A percentile compares a stretch with the other conserved stretches of the same genome.
Conservation (phyloP, 2,113 vertebrate genomes). For the Helogale parvula region DNA sequence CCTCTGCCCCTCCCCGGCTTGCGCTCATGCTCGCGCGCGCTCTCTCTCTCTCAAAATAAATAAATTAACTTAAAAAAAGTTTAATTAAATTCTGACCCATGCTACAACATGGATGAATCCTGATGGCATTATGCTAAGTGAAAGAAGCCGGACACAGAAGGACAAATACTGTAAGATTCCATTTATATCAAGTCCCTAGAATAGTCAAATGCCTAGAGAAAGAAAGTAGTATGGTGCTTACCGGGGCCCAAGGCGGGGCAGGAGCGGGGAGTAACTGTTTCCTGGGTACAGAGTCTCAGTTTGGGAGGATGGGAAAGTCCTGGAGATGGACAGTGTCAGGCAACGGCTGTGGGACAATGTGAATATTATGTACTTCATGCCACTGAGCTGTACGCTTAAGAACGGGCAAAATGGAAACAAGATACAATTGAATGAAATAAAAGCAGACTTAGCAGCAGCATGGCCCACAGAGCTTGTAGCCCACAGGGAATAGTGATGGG, state of each 20-base stretch:
- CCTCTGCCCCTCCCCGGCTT: too few relatives aligned
- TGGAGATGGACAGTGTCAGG: neutral
- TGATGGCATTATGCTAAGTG: neutral
- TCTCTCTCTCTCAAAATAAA: neutral
- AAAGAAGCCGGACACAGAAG: conserved; percentile 36
- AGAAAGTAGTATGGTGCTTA: neutral
- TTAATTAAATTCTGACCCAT: neutral
- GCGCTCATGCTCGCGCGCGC: too few relatives aligned
- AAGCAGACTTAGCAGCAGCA: neutral
- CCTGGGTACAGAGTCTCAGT: conserved; percentile 27
- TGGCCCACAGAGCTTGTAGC: neutral
- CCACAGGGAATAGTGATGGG: neutral
- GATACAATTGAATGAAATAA: neutral
- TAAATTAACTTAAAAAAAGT: neutral
- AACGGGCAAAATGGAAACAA: neutral
- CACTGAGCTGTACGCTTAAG: neutral
- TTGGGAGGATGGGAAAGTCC: conserved; percentile 11
- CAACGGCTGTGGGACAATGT: neutral
- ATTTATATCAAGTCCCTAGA: neutral
- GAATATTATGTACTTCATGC: neutral
- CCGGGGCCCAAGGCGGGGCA: neutral
- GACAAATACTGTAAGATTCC: neutral
- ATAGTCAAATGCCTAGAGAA: neutral
- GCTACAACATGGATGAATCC: neutral
- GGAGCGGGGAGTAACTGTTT: neutral